These are phyloP conservation scores for Ammospiza caudacuta DNA, from an alignment of 2,113 vertebrate species.

Conservation along the genomic window DNA sequence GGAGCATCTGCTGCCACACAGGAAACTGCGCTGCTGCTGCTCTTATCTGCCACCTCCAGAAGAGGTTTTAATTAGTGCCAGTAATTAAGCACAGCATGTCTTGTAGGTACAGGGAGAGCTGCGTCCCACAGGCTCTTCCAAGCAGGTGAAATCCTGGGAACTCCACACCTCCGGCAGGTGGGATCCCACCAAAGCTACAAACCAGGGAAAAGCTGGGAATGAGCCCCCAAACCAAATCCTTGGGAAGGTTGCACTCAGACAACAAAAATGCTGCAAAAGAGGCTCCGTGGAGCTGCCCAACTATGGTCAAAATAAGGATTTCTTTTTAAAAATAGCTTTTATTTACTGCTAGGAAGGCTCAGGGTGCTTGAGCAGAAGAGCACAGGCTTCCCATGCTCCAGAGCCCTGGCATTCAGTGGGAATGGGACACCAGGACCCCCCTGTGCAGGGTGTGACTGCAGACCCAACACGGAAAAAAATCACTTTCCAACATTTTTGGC, in stretches of 20 bases:
- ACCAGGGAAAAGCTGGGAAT: neutral
- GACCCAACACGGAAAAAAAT: neutral
- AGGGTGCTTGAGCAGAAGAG: neutral
- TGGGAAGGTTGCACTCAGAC: neutral
- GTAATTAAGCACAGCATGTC: constrained; percentile 37
- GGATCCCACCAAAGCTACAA: neutral
- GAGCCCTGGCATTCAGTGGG: neutral
- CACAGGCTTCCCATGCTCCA: neutral
- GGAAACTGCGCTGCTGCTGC: neutral
- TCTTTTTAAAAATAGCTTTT: neutral
- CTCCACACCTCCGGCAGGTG: neutral
- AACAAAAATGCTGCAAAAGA: neutral
- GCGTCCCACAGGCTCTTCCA: neutral
- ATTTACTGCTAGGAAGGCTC: neutral
- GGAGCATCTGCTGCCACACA: neutral
- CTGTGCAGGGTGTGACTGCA: neutral
- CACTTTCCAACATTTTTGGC: neutral
- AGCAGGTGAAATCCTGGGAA: neutral
- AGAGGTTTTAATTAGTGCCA: constrained; percentile 10
- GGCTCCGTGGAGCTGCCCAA: neutral
- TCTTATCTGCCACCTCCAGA: neutral
- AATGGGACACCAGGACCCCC: neutral
- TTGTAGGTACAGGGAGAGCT: neutral
- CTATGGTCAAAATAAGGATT: neutral
- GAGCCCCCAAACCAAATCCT: neutral